phyloP scores from a whole-genome alignment of 2,797 vertebrate species.

The Choloepus didactylus region DNA sequence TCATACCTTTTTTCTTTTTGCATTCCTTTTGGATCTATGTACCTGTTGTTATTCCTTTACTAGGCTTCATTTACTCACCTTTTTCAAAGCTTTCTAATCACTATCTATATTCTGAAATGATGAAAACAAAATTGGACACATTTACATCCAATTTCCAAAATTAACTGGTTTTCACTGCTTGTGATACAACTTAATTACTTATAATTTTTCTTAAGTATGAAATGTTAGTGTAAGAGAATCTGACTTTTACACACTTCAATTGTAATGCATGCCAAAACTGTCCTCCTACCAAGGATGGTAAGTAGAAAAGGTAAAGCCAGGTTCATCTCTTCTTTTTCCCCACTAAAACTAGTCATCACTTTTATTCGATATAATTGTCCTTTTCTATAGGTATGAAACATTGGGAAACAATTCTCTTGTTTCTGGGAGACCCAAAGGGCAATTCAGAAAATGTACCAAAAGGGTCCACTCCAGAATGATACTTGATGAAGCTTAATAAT shows the following conservation, averaged over 20 bases:
- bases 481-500: neutral
- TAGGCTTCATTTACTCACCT: neutral
- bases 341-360: conserved; percentile 36
- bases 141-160: neutral
- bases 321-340: neutral
- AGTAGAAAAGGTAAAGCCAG: conserved; percentile 2
- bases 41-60: neutral
- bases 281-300: neutral
- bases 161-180: neutral
- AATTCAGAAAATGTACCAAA: neutral
- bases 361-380: neutral
- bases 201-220: conserved; percentile 38
- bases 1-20: neutral
- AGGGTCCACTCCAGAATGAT: neutral
- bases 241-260: conserved; percentile 20
- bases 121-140: neutral
- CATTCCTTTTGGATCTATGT: neutral
- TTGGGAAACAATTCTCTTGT: neutral
- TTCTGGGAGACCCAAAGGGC: neutral
- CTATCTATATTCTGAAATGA: conserved; percentile 4
- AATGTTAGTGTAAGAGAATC: conserved; percentile 6
- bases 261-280: neutral
- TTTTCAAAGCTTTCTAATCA: neutral
- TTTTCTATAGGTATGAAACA: neutral
- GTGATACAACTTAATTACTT: neutral